Evolutionary conservation across 2,888 invertebrate species (phyloP), one percentile per base, ranked within the genome.

Genomic region (Gymnosoma rotundatum): DNA sequence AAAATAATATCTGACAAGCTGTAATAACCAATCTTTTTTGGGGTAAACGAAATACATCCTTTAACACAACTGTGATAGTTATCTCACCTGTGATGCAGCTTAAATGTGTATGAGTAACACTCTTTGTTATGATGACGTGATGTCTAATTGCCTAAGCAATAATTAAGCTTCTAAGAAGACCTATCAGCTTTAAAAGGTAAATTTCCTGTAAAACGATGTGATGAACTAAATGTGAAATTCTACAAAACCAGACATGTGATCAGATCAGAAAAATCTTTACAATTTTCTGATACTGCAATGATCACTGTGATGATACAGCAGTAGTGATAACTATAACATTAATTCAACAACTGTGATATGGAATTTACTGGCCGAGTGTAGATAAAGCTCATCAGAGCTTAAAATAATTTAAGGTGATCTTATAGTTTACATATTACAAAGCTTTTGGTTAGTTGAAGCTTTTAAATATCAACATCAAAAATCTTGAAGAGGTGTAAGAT

Each of bases 221-320:
- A 54, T 54, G 16, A 54, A 54, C 12, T 3, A 8, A 21, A 38
- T 72, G 50, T 52, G 52, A 63, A 54, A 8, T 20, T 14, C 14
- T 16, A 16, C 18, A 9, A 18, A n/a, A 36, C 2, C 60, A 60
- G 45, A 21, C 10, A 25, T 42, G 45, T 56, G 69, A 58, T 54
- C 21, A 38, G 18, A 20, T 48, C n/a, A n/a, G 21, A 42, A 32
- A 60, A 45, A 32, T 58, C n/a, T 14, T n/a, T 8, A 50, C 48
- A 7, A 32, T 9, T 12, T 60, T 10, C 32, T 60, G 1, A 7
- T 32, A 6, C 20, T 12, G 2, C n/a, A 25, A 20, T 14, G 0
- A 20, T 18, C 10, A 16, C 38, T 60, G 58, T 67, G 58, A 67
- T 67, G 32, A 42, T 18, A 36, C 60, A 75, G 64, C 56, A 20